A percentile compares a stretch with the other conserved stretches of the same genome.
These are phyloP conservation scores for Cerastoderma edule DNA, from an alignment of 2,888 invertebrate genomes.

Conservation along the genomic window DNA sequence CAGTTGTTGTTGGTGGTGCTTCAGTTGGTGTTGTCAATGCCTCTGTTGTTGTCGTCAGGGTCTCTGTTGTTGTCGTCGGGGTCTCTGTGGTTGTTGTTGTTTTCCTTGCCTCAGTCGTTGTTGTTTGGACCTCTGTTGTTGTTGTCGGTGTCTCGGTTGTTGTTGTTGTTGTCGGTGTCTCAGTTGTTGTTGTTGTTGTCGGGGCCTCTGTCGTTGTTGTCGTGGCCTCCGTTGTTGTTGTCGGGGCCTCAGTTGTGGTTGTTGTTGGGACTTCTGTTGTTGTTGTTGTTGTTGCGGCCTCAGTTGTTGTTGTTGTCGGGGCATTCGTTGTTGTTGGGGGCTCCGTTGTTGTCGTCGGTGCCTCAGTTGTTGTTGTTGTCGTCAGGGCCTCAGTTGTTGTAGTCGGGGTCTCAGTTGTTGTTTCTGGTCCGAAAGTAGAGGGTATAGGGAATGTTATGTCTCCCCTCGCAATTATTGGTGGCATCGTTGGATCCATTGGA, in stretches of 20 bases:
- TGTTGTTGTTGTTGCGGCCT: background rate
- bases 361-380: conserved; percentile 1
- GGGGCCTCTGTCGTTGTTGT: background rate
- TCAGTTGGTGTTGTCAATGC: background rate
- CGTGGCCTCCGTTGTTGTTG: background rate
- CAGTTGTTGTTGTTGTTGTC: background rate
- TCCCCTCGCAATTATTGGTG: conserved; percentile 6
- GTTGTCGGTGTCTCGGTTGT: background rate
- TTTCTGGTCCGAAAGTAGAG: conserved; percentile 11
- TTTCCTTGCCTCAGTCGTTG: background rate
- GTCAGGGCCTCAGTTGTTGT: background rate
- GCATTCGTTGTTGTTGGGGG: background rate
- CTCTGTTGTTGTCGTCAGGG: background rate
- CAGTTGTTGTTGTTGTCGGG: background rate
- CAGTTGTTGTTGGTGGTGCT: conserved; percentile 3
- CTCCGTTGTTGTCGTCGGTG: background rate
- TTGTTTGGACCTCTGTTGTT: background rate
- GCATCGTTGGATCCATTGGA: conserved; percentile 7
- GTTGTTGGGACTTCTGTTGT: background rate
- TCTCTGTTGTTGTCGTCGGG: background rate
- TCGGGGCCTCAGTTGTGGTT: background rate
- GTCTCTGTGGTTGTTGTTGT: background rate
- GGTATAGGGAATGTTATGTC: conserved; percentile 32
- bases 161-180: background rate
- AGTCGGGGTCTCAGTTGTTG: background rate